Evolutionary conservation across 2,113 vertebrate genomes (phyloP), one percentile per base, ranked within the genome.

Genomic region (Engystomops pustulosus): DNA sequence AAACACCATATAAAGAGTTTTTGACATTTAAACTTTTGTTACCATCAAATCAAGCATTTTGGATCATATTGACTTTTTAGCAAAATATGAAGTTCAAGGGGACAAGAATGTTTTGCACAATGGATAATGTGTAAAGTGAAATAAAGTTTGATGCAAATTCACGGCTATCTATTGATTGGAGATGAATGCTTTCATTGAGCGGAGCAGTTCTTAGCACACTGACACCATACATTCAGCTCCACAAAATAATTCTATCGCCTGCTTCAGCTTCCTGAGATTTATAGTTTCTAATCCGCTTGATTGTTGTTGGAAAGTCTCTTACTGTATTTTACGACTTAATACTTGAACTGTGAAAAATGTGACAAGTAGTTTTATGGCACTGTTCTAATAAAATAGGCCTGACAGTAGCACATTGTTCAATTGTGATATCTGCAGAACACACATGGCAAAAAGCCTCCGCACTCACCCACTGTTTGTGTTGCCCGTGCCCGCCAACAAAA

Each of bases 281-380:
- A 70, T 81, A 47, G 44, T 49, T 80, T 80, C 17, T 32, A 71
- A 55, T 71, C 44, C 45, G 25, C 32, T 60, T 58, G 68, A 70
- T 70, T 72, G 69, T 82, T 72, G 32, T 25, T 82, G 80, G 80
- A 81, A 81, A 53, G 62, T 72, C 25, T 82, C 36, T 68, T 82
- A 53, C 68, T 82, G 45, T 82, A 72, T 82, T n/a, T 82, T 71
- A 71, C 25, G 68, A 58, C 69, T 58, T 58, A 58, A 72, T 30
- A 60, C 67, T 44, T 72, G 14, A 82, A 82, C 45, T 53, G 44
- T 71, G 47, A 81, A 81, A 71, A 53, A 81, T 81, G 45, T 70
- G 62, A 67, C 77, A 79, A 65, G 77, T 67, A 79, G 17, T 79
- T 79, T 65, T 79, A 65, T 79, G 77, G 20, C 67, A 81, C 44